Evolutionary conservation across 2,888 invertebrate genomes (phyloP).

Genomic region (Ophonus ardosiacus): DNA sequence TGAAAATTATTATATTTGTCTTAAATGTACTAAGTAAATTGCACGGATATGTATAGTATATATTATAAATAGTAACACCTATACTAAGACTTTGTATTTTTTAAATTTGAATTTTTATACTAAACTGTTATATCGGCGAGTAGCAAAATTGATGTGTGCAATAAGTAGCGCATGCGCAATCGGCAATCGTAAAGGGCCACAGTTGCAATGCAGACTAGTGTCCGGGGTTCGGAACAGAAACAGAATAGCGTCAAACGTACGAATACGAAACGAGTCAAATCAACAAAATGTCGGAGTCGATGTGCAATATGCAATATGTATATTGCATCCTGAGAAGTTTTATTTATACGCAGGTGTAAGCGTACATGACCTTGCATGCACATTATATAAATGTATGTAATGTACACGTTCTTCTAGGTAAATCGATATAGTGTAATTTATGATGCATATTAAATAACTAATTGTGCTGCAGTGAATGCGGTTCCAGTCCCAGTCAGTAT

Average conservation of each 20-base stretch:
- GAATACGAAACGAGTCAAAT: no score
- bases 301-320: neutral
- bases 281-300: conserved; percentile 9
- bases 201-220: conserved; percentile 67
- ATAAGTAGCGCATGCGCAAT: conserved; percentile 72
- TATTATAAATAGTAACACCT: conserved; percentile 75
- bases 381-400: conserved; percentile 67
- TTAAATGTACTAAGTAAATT: conserved; percentile 72
- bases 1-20: conserved; percentile 71
- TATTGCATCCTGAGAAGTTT: conserved; percentile 30
- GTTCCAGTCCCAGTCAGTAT: conserved; percentile 32
- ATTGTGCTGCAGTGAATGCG: conserved; percentile 53
- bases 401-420: conserved; percentile 73
- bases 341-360: conserved; percentile 46
- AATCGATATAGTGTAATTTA: conserved; percentile 69
- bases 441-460: conserved; percentile 48
- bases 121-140: conserved; percentile 76
- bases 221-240: neutral
- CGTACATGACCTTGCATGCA: conserved; percentile 51
- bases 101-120: conserved; percentile 78
- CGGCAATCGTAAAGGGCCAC: conserved; percentile 66
- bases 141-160: conserved; percentile 76
- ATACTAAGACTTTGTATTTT: conserved; percentile 77
- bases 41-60: conserved; percentile 76
- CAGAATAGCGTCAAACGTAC: conserved; percentile 19